Evolutionary conservation across 2,797 vertebrate species (phyloP), one percentile per base, ranked within the genome.

Genomic region (Notamacropus eugenii): DNA sequence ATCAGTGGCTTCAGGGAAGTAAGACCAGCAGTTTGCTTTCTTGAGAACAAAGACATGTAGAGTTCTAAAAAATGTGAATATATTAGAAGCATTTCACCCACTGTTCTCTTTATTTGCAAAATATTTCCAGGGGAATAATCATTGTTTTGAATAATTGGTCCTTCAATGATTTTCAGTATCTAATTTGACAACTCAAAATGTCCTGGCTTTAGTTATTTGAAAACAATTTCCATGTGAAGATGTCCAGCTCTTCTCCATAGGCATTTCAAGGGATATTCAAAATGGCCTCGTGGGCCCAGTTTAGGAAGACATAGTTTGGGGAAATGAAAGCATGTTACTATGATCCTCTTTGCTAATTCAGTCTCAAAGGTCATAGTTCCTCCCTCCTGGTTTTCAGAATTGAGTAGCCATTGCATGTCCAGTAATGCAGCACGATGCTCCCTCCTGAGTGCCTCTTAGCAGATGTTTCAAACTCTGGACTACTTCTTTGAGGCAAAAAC

Each of bases 1-100:
- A 99, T 99, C 98, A 98, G 98, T 99, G 97, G 98, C 99, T 99
- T 98, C 98, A 95, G 99, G 99, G 99, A 98, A 98, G 97, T 98
- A 97, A 99, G 99, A 98, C 74, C 98, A 98, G 98, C 98, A 98
- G 98, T 98, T 98, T 98, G 98, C 97, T 98, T 98, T 97, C 98
- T 98, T 95, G 93, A 98, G 98, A 99, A 99, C 98, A 99, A 99
- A 99, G 98, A 96, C 98, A 98, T 95, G 62, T 96, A 97, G 96
- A 98, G 97, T 97, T 97, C 62, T 93, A 96, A 97, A 98, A 98
- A 97, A 97, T 55, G 97, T 98, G 98, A 98, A 98, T 97, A 95
- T 95, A 98, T 98, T 98, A 98, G 98, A 98, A 98, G 94, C 95
- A 97, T 96, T 99, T 98, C 98, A 96, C 95, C 96, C 97, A 96